These are phyloP conservation scores for Barbus barbus DNA, from an alignment of 2,113 vertebrate species.

Conservation along the genomic window DNA sequence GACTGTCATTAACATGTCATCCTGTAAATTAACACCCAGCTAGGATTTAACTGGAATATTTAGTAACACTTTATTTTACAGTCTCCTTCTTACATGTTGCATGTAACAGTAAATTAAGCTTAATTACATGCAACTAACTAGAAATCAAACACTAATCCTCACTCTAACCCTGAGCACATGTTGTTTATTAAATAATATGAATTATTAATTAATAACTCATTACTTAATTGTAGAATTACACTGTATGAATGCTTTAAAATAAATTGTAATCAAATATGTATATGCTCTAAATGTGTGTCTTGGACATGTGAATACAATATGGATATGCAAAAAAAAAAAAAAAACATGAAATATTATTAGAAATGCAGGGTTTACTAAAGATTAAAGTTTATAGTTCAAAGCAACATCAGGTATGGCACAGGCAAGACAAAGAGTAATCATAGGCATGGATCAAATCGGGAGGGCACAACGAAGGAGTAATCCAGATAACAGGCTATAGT, in stretches of 20 bases:
- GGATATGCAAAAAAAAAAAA: background rate
- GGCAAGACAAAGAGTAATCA: no score
- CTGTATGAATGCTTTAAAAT: background rate
- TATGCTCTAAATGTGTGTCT: background rate
- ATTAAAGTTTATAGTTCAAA: no score
- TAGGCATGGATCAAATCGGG: no score
- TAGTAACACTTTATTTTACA: no score
- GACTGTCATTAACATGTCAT: background rate
- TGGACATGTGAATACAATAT: background rate
- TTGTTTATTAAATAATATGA: background rate
- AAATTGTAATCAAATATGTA: background rate
- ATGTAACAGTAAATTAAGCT: no score
- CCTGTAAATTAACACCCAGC: background rate
- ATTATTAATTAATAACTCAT: background rate
- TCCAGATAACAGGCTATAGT: no score
- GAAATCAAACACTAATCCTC: background rate
- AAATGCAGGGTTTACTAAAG: no score
- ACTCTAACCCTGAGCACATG: background rate
- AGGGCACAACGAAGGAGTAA: no score
- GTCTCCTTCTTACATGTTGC: no score
- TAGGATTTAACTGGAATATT: background rate
- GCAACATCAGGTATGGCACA: no score
- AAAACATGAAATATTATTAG: no score
- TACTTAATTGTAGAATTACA: background rate
- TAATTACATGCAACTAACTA: no score